These are phyloP conservation scores for Drosophila suboccidentalis DNA, from an alignment of 2,888 invertebrate species.

Conservation along the genomic window DNA sequence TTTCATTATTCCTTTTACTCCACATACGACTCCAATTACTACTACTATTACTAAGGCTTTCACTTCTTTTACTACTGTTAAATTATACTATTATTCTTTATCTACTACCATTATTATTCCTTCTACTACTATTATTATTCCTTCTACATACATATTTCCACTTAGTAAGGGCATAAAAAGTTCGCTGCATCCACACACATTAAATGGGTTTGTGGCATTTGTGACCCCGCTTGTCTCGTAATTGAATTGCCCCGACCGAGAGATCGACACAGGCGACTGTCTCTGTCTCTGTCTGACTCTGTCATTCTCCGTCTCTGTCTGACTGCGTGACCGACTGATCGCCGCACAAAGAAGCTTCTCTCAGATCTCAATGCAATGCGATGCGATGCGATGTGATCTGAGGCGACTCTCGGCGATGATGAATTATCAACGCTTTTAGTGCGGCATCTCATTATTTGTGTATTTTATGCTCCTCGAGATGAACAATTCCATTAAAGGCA, in stretches of 20 bases:
- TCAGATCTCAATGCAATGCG: constrained; percentile 20
- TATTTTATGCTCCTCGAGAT: constrained; percentile 27
- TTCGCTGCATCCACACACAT: neutral
- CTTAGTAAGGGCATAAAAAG: constrained; percentile 19
- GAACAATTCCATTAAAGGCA: constrained; percentile 61
- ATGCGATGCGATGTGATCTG: neutral
- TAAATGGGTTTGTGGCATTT: constrained; percentile 24
- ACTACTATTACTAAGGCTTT: neutral
- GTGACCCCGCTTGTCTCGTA: constrained; percentile 49
- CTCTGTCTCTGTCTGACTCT: neutral
- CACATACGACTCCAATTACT: neutral
- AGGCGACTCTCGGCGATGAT: constrained; percentile 32
- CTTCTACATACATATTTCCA: neutral
- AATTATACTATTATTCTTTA: no score
- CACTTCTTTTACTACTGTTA: neutral
- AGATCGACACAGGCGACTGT: neutral
- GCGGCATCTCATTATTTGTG: constrained; percentile 17
- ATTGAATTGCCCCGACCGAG: constrained; percentile 47
- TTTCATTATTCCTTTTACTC: neutral
- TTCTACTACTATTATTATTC: neutral
- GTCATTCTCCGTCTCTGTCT: neutral
- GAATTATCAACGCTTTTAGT: constrained; percentile 57
- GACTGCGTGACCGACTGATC: constrained; percentile 8
- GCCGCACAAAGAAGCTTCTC: constrained; percentile 35
- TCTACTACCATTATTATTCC: neutral